Conservation (phyloP, 1,140 invertebrate genomes). For the Bombus sylvicola region DNA sequence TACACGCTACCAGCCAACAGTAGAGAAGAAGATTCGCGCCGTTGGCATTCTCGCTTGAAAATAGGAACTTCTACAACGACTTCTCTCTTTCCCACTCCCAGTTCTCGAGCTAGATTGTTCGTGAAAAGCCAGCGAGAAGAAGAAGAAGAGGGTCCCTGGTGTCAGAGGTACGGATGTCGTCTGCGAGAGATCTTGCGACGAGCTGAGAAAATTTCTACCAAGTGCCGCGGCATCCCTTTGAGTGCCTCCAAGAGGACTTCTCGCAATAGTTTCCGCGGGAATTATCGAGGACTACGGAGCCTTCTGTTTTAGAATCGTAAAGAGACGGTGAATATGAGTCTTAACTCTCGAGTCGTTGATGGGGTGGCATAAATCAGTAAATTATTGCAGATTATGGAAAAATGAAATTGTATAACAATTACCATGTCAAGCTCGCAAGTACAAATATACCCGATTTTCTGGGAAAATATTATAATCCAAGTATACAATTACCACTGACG, state of each 20-base stretch:
- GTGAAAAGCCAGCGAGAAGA: constrained; percentile 48
- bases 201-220: constrained; percentile 60
- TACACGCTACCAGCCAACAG: constrained; percentile 15
- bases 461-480: not conserved
- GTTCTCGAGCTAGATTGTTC: constrained; percentile 35
- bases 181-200: constrained; percentile 65
- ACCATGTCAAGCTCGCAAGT: not conserved
- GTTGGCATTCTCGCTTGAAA: constrained; percentile 73
- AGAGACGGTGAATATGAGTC: not conserved
- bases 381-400: not conserved
- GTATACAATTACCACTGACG: not conserved
- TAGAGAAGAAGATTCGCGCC: constrained; percentile 63
- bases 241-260: constrained; percentile 40
- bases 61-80: constrained; percentile 71
- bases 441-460: not conserved
- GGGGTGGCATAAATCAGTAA: not conserved
- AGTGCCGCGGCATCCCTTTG: constrained; percentile 46
- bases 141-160: constrained; percentile 45
- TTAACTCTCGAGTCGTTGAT: not conserved
- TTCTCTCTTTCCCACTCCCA: constrained; percentile 17
- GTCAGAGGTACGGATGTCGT: constrained; percentile 49
- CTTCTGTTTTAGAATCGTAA: not conserved
- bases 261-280: constrained; percentile 41
- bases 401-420: not conserved
- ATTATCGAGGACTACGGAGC: constrained; percentile 21